Conservation (phyloP, 2,888 invertebrate species). For the Cheilosia vernalis region DNA sequence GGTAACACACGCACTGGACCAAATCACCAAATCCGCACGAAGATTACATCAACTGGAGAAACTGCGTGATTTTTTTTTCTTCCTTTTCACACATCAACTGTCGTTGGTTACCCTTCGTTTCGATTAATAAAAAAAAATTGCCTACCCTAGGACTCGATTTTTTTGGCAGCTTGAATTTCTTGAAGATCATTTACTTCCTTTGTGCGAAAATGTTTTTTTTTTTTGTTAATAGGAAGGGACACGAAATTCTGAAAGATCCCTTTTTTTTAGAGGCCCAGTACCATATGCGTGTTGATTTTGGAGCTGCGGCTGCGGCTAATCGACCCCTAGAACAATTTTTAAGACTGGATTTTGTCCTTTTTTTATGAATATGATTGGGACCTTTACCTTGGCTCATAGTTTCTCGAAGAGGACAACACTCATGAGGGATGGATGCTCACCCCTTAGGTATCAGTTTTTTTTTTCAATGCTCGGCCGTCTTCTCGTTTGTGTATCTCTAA, state of each 20-base stretch:
- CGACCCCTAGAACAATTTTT: slow-evolving; percentile 64
- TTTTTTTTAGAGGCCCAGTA: slow-evolving; percentile 43
- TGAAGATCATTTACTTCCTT: slow-evolving; percentile 74
- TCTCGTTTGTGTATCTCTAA: slow-evolving; percentile 42
- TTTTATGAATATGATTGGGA: slow-evolving; percentile 74
- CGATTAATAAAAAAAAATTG: slow-evolving; percentile 73
- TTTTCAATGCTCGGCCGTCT: slow-evolving; percentile 31
- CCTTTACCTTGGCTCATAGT: slow-evolving; percentile 42
- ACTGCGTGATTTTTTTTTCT: slow-evolving; percentile 45
- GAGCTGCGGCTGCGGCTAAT: slow-evolving; percentile 74
- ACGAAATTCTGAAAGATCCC: slow-evolving; percentile 40
- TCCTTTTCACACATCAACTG: slow-evolving; percentile 68
- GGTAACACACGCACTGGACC: slow-evolving; percentile 59
- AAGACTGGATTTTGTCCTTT: slow-evolving; percentile 74
- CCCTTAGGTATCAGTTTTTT: slow-evolving; percentile 68
- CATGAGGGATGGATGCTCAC: slow-evolving; percentile 64
- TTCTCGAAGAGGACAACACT: slow-evolving; percentile 49
- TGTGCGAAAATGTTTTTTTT: slow-evolving; percentile 68
- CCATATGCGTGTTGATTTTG: slow-evolving; percentile 70
- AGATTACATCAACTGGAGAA: slow-evolving; percentile 61
- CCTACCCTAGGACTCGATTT: slow-evolving; percentile 59
- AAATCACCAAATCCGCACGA: slow-evolving; percentile 60
- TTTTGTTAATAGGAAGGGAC: slow-evolving; percentile 55
- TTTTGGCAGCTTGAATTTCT: slow-evolving; percentile 72
- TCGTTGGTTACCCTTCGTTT: slow-evolving; percentile 70